A percentile compares a stretch with the other conserved stretches of the same genome.
Evolutionary conservation across 2,113 vertebrate genomes (phyloP).

Genomic region (Siphamia tubifer): DNA sequence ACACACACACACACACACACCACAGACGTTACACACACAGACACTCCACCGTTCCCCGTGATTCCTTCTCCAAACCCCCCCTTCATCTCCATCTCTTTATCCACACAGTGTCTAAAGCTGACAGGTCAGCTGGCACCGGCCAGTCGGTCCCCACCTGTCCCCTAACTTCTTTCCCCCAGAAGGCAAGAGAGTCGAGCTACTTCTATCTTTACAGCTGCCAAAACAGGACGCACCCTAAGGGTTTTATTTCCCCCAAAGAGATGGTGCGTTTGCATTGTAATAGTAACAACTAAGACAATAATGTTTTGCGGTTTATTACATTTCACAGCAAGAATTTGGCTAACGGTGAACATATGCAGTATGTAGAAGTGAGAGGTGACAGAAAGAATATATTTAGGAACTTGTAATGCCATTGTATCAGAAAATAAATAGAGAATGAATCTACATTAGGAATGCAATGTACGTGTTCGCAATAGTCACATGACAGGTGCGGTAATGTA

Average conservation of each 20-base stretch:
- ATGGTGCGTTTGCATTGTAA: slow-evolving; percentile 34
- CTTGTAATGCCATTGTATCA: neutral
- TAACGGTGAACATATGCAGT: neutral
- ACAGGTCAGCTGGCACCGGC: slow-evolving; percentile 78
- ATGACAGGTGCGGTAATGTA: too few species aligned
- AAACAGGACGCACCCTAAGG: slow-evolving; percentile 52
- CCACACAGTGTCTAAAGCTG: slow-evolving; percentile 68
- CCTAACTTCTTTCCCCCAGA: slow-evolving; percentile 65
- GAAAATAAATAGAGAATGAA: neutral
- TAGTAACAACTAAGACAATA: neutral
- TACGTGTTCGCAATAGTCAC: too few species aligned
- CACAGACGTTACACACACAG: slow-evolving; percentile 11
- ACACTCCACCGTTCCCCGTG: slow-evolving; percentile 26
- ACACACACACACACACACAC: slow-evolving; percentile 18
- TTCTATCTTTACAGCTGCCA: slow-evolving; percentile 65
- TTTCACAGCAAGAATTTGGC: neutral
- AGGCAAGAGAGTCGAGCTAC: slow-evolving; percentile 50
- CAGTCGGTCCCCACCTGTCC: slow-evolving; percentile 76
- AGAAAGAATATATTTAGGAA: too few species aligned
- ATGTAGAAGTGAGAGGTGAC: neutral
- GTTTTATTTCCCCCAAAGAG: slow-evolving; percentile 47
- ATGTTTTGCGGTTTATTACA: slow-evolving; percentile 23
- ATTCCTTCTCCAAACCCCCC: slow-evolving; percentile 17
- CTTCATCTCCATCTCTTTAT: slow-evolving; percentile 41
- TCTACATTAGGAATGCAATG: too few species aligned